These are phyloP conservation scores for Mesorhabditis belari DNA, from an alignment of 2,888 invertebrate genomes.

Conservation along the genomic window DNA sequence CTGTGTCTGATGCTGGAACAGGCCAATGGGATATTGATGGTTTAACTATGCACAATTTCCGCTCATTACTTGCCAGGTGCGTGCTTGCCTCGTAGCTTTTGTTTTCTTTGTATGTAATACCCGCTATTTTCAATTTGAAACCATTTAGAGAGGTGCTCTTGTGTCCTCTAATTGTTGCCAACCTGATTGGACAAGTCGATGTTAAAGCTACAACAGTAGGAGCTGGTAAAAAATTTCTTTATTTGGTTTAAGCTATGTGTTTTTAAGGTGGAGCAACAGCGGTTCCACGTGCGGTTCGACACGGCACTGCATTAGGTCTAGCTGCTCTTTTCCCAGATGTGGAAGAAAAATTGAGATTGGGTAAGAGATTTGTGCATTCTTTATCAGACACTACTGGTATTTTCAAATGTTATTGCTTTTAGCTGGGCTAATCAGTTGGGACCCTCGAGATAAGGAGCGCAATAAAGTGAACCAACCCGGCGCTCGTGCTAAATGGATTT, in stretches of 20 bases:
- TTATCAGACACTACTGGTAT: not conserved
- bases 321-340: conserved; percentile 44
- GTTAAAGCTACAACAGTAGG: conserved; percentile 25
- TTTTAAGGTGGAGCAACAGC: conserved; percentile 29
- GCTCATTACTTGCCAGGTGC: conserved; percentile 44
- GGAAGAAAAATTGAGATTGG: conserved; percentile 33
- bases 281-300: conserved; percentile 44
- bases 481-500: conserved; percentile 52
- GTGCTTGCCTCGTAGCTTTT: too few species aligned
- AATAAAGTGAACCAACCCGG: conserved; percentile 51
- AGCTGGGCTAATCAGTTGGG: conserved; percentile 48
- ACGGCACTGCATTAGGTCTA: conserved; percentile 40
- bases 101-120: too few species aligned
- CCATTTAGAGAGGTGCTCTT: conserved; percentile 42
- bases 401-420: conserved; percentile 8
- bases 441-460: conserved; percentile 45
- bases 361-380: conserved; percentile 15
- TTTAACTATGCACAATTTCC: conserved; percentile 29
- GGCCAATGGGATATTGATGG: conserved; percentile 45
- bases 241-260: conserved; percentile 3
- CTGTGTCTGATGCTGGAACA: conserved; percentile 41
- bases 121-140: too few species aligned
- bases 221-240: not conserved
- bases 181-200: conserved; percentile 40
- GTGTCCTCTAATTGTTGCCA: conserved; percentile 43